Percentiles rank a stretch among this genome's conserved stretches.
These are phyloP conservation scores for Dicrurus megarhynchus DNA, from an alignment of 2,113 vertebrate genomes.

Conservation along the genomic window DNA sequence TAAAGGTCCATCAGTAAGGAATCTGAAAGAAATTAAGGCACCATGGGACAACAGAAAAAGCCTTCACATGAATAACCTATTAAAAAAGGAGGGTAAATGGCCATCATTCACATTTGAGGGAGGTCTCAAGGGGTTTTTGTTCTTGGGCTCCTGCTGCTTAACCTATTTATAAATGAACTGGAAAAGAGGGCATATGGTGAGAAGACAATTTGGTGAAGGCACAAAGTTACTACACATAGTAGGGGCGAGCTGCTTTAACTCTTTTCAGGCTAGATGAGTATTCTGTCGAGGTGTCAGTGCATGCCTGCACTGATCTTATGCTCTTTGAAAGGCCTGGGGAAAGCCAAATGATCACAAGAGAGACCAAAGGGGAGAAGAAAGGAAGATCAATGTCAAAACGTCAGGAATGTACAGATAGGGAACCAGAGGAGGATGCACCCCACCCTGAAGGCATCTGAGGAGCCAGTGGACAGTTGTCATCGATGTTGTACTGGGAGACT, in stretches of 20 bases:
- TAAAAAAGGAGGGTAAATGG: not conserved
- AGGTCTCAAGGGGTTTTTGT: not conserved
- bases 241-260: not conserved
- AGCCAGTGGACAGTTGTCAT: not conserved
- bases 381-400: not conserved
- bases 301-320: not conserved
- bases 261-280: not conserved
- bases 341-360: not conserved
- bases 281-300: not conserved
- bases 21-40: conserved; percentile 15
- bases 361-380: not conserved
- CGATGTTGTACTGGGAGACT: not conserved
- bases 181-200: not conserved
- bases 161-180: not conserved
- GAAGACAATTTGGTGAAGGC: not conserved
- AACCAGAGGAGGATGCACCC: not conserved
- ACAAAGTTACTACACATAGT: not conserved
- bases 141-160: not conserved
- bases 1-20: not conserved
- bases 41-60: not conserved
- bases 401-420: not conserved
- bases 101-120: not conserved
- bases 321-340: not conserved
- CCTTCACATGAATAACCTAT: not conserved
- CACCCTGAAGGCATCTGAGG: not conserved